Percentiles rank a stretch among this genome's conserved stretches.
Evolutionary conservation across 2,113 vertebrate genomes (phyloP).

Genomic region (Hiodon alosoides): DNA sequence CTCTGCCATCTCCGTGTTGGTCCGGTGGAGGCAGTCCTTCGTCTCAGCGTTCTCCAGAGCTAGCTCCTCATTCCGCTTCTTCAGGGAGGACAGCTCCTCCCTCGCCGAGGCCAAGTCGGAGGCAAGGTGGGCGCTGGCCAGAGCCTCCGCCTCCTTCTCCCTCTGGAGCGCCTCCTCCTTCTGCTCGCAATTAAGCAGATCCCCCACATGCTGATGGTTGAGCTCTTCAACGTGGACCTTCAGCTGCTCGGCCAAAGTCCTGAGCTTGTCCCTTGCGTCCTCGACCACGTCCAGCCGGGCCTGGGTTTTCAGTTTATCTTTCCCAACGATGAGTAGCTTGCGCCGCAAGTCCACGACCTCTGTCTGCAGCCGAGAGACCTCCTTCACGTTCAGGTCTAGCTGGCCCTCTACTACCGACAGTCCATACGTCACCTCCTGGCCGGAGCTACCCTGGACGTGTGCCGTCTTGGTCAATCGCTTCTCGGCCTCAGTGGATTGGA

Average conservation of each 20-base stretch:
- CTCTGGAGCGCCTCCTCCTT: conserved; percentile 61
- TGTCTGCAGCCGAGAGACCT: conserved; percentile 63
- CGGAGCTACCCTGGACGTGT: too few species aligned
- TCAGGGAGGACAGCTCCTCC: conserved; percentile 65
- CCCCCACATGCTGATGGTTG: conserved; percentile 73
- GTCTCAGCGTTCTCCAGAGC: conserved; percentile 69
- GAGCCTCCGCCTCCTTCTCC: conserved; percentile 53
- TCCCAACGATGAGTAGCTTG: conserved; percentile 58
- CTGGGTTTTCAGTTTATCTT: conserved; percentile 67
- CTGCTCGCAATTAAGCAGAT: conserved; percentile 68
- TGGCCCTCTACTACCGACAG: conserved; percentile 69
- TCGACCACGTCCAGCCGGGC: conserved; percentile 64
- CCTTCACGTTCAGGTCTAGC: conserved; percentile 62
- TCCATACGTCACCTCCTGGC: conserved; percentile 53
- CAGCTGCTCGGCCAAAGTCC: conserved; percentile 67
- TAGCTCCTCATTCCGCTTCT: conserved; percentile 52
- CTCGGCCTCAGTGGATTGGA: conserved; percentile 24
- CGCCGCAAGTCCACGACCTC: conserved; percentile 66
- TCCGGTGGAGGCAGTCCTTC: conserved; percentile 72
- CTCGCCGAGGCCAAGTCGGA: conserved; percentile 51
- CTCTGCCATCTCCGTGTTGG: conserved; percentile 80
- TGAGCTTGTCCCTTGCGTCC: conserved; percentile 65
- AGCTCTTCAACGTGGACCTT: conserved; percentile 77
- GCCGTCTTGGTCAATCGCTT: conserved; percentile 8
- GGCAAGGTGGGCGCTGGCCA: conserved; percentile 54